Evolutionary conservation across 2,113 vertebrate genomes (phyloP), one percentile per base, ranked within the genome.

Genomic region (Gnathonemus longibarbis): DNA sequence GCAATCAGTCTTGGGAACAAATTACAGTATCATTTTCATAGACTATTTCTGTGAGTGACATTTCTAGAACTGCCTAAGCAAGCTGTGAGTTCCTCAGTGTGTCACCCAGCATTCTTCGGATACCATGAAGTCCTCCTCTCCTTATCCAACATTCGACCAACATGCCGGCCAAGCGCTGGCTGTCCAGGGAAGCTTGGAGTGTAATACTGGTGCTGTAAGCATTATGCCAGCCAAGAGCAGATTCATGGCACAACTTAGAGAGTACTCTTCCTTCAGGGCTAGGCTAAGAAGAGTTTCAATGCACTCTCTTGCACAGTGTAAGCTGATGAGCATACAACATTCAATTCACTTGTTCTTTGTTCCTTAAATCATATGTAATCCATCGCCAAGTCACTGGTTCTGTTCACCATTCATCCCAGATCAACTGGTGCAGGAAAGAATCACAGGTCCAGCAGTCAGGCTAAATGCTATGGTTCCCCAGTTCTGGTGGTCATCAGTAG

Each of bases 31-130:
- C 83, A n/a, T n/a, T 84, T 84, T 84, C 83, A 4, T 48, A 21
- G 83, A 46, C 42, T 84, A 84, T 84, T 84, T 48, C 45, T 84
- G 83, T 84, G 83, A 84, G 39, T 84, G 83, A 48, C 83, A 84
- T 84, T 84, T 84, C 83, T 48, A n/a, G 83, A 48, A 84, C 39
- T 48, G 45, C 10, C 42, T 84, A 84, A 84, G 45, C 83, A 84
- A 84, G 83, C 83, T 84, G 83, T 48, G 39, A 84, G 83, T 46
- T 48, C 21, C 42, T 48, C 5, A 46, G 39, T n/a, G 39, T 84
- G 45, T 46, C 21, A 8, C 83, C 83, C 8, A n/a, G 45, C 83
- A 84, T 46, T 84, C 83, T 48, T 46, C 8, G 45, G 17, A 84
- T 84, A 84, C 24, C 24, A 48, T 39, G 39, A 80, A 80, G 74